These are phyloP conservation scores for Drosophila emarginata DNA, from an alignment of 2,888 invertebrate species.

Conservation along the genomic window DNA sequence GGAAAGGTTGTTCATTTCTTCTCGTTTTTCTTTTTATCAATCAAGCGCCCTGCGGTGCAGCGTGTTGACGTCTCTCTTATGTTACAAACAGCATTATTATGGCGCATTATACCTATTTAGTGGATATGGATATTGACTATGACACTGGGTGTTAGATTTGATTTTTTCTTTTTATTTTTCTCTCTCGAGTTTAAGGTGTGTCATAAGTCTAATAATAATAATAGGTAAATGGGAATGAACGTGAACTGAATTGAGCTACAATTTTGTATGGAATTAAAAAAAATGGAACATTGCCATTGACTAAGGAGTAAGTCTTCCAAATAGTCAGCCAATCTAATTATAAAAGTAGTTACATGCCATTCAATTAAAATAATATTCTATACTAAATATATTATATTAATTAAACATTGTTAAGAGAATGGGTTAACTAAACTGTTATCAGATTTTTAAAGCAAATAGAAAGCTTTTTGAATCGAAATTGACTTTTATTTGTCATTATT, in stretches of 20 bases:
- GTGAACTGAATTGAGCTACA: neutral
- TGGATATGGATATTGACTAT: constrained; percentile 53
- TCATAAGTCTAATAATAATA: neutral
- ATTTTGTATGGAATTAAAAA: too few species aligned
- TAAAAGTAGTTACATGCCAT: too few species aligned
- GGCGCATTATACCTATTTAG: constrained; percentile 70
- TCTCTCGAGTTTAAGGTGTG: neutral
- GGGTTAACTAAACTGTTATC: too few species aligned
- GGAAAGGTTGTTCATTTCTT: neutral
- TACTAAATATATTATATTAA: too few species aligned
- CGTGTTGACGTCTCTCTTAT: constrained; percentile 76
- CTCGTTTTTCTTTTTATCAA: constrained; percentile 57
- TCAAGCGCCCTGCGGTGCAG: constrained; percentile 69
- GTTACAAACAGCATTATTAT: constrained; percentile 68
- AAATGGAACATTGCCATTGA: too few species aligned
- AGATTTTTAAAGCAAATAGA: too few species aligned
- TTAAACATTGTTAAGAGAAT: too few species aligned
- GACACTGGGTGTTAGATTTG: constrained; percentile 45
- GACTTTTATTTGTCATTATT: too few species aligned
- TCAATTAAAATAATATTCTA: too few species aligned
- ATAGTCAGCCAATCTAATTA: too few species aligned
- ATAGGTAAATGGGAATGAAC: neutral
- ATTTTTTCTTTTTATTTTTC: neutral
- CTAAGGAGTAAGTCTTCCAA: too few species aligned
- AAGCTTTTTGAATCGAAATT: too few species aligned